Conservation (phyloP, 2,888 invertebrate species). For the Lycia hirtaria region DNA sequence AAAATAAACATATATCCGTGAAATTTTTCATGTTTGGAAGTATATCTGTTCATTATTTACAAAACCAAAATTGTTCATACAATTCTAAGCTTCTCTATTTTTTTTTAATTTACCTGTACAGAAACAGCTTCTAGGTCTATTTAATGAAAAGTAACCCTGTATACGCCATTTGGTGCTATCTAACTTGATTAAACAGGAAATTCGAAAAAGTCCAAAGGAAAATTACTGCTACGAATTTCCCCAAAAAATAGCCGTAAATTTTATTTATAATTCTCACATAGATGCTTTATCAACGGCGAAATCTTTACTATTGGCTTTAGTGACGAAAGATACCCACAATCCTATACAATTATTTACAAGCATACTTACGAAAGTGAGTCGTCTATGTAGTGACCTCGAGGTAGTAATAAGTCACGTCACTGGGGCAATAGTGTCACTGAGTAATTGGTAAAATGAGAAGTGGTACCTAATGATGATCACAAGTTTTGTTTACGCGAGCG, state of each 20-base stretch:
- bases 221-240: neutral
- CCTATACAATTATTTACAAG: constrained; percentile 52
- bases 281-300: constrained; percentile 38
- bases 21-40: too few species aligned
- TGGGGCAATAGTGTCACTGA: constrained; percentile 45
- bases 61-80: too few species aligned
- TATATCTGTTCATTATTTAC: too few species aligned
- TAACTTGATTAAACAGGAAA: too few species aligned
- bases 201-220: constrained; percentile 2
- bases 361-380: constrained; percentile 42
- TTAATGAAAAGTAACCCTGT: too few species aligned
- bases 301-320: constrained; percentile 55
- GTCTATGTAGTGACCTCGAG: constrained; percentile 52
- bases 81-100: too few species aligned
- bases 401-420: constrained; percentile 43
- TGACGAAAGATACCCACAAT: constrained; percentile 55
- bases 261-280: neutral
- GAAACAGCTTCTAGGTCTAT: too few species aligned
- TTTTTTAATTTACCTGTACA: too few species aligned
- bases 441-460: constrained; percentile 48
- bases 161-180: too few species aligned
- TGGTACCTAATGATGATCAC: constrained; percentile 50
- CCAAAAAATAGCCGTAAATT: neutral
- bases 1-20: too few species aligned
- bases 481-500: constrained; percentile 50